Percentiles rank a stretch among this genome's conserved stretches.
Conservation (phyloP, 2,888 invertebrate species). For the Athalia circularis region DNA sequence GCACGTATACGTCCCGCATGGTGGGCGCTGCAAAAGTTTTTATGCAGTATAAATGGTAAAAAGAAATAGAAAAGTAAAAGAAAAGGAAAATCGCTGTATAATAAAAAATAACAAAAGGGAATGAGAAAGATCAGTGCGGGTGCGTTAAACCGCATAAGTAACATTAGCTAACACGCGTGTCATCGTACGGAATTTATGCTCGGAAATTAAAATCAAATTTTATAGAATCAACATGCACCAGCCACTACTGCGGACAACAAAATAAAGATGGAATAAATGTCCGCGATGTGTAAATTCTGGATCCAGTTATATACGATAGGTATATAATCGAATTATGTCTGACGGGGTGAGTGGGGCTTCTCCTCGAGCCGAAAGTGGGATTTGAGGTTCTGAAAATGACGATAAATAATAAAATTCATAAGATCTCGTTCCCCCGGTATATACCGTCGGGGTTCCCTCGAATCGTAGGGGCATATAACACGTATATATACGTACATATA, state of each 20-base stretch:
- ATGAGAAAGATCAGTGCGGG: slow-evolving; percentile 6
- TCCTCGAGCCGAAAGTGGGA: slow-evolving; percentile 39
- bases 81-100: not conserved
- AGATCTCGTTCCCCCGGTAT: slow-evolving; percentile 27
- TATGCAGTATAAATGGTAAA: too few species aligned
- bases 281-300: not conserved
- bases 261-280: not conserved
- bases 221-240: not conserved
- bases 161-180: slow-evolving; percentile 67
- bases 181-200: slow-evolving; percentile 55
- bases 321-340: too few species aligned
- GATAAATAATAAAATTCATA: slow-evolving; percentile 50
- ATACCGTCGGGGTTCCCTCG: slow-evolving; percentile 46
- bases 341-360: not conserved
- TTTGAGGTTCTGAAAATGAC: slow-evolving; percentile 34
- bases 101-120: slow-evolving; percentile 22
- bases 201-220: slow-evolving; percentile 38
- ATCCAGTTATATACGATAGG: not conserved
- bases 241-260: too few species aligned
- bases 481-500: slow-evolving; percentile 23
- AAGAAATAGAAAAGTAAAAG: slow-evolving; percentile 1
- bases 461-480: slow-evolving; percentile 26
- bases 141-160: slow-evolving; percentile 41
- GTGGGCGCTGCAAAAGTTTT: too few species aligned
- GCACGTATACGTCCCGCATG: slow-evolving; percentile 1